These are phyloP conservation scores for Eubucco bourcierii DNA, from an alignment of 2,113 vertebrate genomes.

Conservation along the genomic window DNA sequence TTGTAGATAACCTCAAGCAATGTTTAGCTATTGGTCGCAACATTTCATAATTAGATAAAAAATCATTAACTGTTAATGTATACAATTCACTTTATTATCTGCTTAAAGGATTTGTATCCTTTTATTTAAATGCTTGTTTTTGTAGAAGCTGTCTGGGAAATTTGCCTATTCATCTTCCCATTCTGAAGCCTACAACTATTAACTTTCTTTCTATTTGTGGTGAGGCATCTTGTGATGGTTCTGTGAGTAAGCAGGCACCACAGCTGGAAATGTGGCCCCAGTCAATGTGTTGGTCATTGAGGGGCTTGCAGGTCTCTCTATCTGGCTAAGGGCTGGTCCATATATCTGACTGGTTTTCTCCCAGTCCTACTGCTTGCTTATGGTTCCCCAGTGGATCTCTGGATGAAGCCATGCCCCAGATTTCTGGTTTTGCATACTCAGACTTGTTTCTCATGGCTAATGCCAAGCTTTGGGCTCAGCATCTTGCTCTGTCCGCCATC, in stretches of 20 bases:
- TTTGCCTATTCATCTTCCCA: background rate
- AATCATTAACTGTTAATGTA: constrained; percentile 23
- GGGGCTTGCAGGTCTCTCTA: background rate
- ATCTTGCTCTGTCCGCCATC: background rate
- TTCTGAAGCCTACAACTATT: background rate
- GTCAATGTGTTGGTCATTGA: background rate
- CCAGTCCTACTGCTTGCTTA: background rate
- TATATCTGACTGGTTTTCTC: background rate
- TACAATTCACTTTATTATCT: constrained; percentile 31
- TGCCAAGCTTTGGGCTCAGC: background rate
- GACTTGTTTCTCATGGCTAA: background rate
- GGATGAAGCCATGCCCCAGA: background rate
- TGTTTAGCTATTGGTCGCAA: background rate
- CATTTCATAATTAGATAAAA: constrained; percentile 17
- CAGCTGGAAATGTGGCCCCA: background rate
- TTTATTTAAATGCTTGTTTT: background rate
- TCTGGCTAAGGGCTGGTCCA: background rate
- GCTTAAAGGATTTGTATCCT: background rate
- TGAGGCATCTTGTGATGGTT: background rate
- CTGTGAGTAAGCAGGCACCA: background rate
- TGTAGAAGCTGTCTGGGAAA: background rate
- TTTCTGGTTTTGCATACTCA: background rate
- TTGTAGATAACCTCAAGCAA: constrained; percentile 23
- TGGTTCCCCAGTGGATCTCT: background rate
- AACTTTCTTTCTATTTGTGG: background rate